phyloP scores from a whole-genome alignment of 2,797 vertebrate genomes.

The Eulemur albifrons region DNA sequence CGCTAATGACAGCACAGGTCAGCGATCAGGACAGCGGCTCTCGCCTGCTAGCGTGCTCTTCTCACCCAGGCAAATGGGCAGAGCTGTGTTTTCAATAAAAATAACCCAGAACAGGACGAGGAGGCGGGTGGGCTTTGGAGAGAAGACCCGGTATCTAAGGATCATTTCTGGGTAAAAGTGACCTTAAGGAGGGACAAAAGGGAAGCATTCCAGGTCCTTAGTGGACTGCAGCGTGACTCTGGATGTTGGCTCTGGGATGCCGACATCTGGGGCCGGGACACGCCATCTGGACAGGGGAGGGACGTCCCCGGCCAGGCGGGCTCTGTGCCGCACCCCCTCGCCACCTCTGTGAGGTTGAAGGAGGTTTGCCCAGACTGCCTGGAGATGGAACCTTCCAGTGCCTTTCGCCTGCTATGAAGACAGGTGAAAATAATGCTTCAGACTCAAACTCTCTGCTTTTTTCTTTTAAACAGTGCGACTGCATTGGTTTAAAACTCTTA shows the following conservation, averaged over 20 bases:
- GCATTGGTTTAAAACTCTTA: not conserved
- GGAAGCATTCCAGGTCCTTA: constrained; percentile 24
- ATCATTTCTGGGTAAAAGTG: constrained; percentile 63
- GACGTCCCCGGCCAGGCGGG: not conserved
- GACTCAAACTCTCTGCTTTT: not conserved
- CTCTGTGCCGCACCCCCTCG: not conserved
- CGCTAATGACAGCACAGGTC: not conserved
- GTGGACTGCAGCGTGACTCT: not conserved
- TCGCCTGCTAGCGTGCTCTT: constrained; percentile 33
- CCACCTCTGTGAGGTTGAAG: not conserved
- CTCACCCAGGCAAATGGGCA: constrained; percentile 32
- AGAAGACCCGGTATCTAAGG: constrained; percentile 56
- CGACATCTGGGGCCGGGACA: fast-evolving
- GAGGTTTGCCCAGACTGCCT: not conserved
- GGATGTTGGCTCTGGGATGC: not conserved
- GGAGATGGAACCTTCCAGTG: not conserved
- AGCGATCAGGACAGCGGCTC: not conserved
- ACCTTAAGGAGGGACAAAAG: constrained; percentile 58
- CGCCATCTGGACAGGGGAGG: not conserved
- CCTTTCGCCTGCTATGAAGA: not conserved
- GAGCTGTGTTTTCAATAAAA: constrained; percentile 40
- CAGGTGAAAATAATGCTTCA: not conserved
- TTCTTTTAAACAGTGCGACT: not conserved
- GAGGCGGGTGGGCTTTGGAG: constrained; percentile 1
- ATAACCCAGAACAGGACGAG: constrained; percentile 24